A percentile compares a stretch with the other conserved stretches of the same genome.
Conservation (phyloP, 2,113 vertebrate genomes). For the Macroglossus sobrinus region DNA sequence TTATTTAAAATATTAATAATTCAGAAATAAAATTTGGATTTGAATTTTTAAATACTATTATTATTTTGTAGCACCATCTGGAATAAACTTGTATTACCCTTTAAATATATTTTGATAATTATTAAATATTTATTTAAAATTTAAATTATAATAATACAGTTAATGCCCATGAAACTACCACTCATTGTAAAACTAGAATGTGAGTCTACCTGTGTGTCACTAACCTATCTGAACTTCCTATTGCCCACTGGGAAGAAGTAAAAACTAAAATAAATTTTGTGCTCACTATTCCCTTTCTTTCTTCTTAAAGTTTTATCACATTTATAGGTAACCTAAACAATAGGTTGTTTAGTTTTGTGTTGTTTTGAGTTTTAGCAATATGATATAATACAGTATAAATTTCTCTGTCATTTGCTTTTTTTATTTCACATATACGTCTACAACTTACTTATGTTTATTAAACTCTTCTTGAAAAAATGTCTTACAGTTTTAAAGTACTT, state of each 20-base stretch:
- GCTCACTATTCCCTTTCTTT: background rate
- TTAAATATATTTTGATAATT: background rate
- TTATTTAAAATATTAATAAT: background rate
- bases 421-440: background rate
- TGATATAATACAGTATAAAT: background rate
- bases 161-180: background rate
- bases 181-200: background rate
- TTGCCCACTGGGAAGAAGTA: background rate
- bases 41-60: background rate
- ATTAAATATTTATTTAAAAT: background rate
- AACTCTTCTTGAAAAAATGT: slow-evolving; percentile 1
- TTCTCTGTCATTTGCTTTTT: background rate
- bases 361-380: background rate
- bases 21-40: background rate
- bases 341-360: background rate
- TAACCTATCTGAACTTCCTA: background rate
- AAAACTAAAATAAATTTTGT: background rate
- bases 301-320: background rate
- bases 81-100: background rate
- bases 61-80: background rate
- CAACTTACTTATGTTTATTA: background rate
- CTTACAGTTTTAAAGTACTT: background rate
- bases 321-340: background rate
- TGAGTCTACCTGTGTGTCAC: background rate
- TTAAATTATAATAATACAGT: background rate